A percentile compares a stretch with the other conserved stretches of the same genome.
These are phyloP conservation scores for Aphidius colemani DNA, from an alignment of 2,888 invertebrate genomes.

Conservation along the genomic window DNA sequence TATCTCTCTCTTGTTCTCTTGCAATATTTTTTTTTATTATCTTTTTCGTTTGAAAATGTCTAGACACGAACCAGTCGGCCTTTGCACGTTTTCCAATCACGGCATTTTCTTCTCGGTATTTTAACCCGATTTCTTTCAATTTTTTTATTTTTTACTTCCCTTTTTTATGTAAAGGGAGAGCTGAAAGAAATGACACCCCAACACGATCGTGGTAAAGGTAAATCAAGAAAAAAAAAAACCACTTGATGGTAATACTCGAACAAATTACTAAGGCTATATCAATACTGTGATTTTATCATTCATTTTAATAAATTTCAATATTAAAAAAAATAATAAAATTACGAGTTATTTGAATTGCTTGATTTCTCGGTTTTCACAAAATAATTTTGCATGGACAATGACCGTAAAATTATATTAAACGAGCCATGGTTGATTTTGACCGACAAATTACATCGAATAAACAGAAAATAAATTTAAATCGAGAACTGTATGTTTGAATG, in stretches of 20 bases:
- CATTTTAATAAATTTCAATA: neutral
- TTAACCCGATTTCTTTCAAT: conserved; percentile 21
- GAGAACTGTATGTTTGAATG: conserved; percentile 10
- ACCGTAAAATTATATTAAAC: conserved; percentile 59
- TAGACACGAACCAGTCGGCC: conserved; percentile 49
- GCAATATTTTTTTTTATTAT: conserved; percentile 9
- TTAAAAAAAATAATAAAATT: conserved; percentile 13
- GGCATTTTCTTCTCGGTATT: conserved; percentile 41
- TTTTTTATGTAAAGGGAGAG: neutral
- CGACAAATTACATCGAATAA: conserved; percentile 59
- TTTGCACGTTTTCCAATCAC: conserved; percentile 57
- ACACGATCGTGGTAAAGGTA: conserved; percentile 6
- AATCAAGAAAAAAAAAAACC: conserved; percentile 17
- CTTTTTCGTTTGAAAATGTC: conserved; percentile 33
- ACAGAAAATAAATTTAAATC: conserved; percentile 37
- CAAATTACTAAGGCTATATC: too few species aligned
- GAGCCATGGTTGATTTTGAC: conserved; percentile 54
- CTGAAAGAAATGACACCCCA: conserved; percentile 37
- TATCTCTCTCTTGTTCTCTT: conserved; percentile 30
- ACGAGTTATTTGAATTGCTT: conserved; percentile 21
- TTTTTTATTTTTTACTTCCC: neutral
- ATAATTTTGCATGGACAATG: conserved; percentile 55
- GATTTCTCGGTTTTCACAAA: conserved; percentile 27
- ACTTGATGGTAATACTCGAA: conserved; percentile 16
- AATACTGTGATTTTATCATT: too few species aligned